Evolutionary conservation across 2,797 vertebrate genomes (phyloP), one percentile per base, ranked within the genome.

Genomic region (Hirundo rustica): DNA sequence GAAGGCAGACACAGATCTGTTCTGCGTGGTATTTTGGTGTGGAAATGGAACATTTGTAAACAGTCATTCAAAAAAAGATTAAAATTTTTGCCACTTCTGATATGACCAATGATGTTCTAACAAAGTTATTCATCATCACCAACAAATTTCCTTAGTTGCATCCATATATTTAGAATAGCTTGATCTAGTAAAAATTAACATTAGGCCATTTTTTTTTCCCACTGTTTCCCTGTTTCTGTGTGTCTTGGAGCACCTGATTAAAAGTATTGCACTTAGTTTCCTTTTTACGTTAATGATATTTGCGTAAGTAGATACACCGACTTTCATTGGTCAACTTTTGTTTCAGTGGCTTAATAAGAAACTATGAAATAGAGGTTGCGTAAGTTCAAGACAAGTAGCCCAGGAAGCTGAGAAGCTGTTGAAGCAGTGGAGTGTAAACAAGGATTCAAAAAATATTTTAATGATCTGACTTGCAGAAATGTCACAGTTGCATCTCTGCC

Each of bases 321-420:
- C 70, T 96, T 93, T 89, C 81, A 93, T 86, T 91, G 71, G 91
- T 19, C 68, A 36, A 9, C 53, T 58, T 96, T 95, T 96, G 81
- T 82, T 95, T 95, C 89, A 92, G 65, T 58, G 60, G 91, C 77
- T 95, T 91, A 85, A 97, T 96, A 95, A 95, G 94, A 97, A 97
- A 90, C 76, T 91, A 66, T 91, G 67, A 93, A 96, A 92, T 65
- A 85, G 75, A 42, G 34, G 38, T 94, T 95, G 74, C 42, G 32
- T 76, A 94, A 96, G 32, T 65, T 72, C 76, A 66, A 79, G 76
- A 72, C 32, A 67, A 60, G 55, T 45, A 84, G 34, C 88, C 85
- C 70, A 90, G 88, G 89, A 96, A 92, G 74, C 92, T 72, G 89
- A 38, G 50, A 77, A 87, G 55, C 27, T 40, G 51, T 77, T 88